phyloP scores from a whole-genome alignment of 2,888 invertebrate genomes.

The Galerucella pusilla region DNA sequence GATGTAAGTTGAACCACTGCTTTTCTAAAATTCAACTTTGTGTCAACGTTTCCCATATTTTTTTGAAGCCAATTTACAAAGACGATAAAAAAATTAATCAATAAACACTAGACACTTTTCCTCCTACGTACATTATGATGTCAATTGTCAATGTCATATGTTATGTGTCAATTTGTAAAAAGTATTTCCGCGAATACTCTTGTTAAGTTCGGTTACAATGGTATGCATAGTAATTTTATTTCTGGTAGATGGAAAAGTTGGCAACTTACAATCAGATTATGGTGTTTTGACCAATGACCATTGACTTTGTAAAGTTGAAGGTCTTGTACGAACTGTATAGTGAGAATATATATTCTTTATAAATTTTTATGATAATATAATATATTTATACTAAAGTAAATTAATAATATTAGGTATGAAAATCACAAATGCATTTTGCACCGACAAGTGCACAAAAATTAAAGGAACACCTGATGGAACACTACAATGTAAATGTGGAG shows the following conservation, averaged over 20 bases:
- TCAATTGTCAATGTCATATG: background rate
- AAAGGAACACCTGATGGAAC: constrained; percentile 37
- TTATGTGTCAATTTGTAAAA: background rate
- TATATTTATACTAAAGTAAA: background rate
- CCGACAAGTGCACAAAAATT: constrained; percentile 37
- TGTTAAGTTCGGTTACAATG: too few species aligned
- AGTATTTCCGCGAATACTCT: too few species aligned
- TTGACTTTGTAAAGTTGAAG: background rate
- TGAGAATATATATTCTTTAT: background rate
- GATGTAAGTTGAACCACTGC: constrained; percentile 97
- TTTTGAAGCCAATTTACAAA: constrained; percentile 9
- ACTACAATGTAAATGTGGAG: constrained; percentile 68
- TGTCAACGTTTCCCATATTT: constrained; percentile 97
- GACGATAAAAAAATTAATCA: constrained; percentile 23
- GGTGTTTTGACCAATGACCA: background rate
- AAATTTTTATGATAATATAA: background rate
- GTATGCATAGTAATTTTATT: too few species aligned
- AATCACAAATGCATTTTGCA: constrained; percentile 42
- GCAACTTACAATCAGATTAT: too few species aligned
- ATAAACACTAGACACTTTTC: constrained; percentile 7
- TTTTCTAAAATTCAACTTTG: constrained; percentile 97
- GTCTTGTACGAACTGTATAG: background rate
- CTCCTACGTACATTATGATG: background rate
- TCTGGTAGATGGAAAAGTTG: too few species aligned
- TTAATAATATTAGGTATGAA: constrained; percentile 23